A percentile compares a stretch with the other conserved stretches of the same genome.
phyloP scores from a whole-genome alignment of 2,888 invertebrate genomes.

The Epiblema foenella region DNA sequence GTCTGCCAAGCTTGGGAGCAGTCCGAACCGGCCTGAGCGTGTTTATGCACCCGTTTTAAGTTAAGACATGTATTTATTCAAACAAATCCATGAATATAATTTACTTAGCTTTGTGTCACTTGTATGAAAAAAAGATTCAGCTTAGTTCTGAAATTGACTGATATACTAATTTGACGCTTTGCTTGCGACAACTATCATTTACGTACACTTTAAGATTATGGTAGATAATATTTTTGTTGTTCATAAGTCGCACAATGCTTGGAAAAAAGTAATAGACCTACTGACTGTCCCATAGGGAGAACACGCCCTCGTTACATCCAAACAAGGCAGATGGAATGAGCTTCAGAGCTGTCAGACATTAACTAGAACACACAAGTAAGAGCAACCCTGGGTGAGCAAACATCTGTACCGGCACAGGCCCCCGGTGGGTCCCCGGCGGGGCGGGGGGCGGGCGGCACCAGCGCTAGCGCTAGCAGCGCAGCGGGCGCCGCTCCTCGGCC shows the following conservation, averaged over 20 bases:
- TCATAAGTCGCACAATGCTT: neutral
- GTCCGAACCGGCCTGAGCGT: neutral
- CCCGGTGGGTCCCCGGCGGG: neutral
- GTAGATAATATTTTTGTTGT: too few species aligned
- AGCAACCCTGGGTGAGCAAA: neutral
- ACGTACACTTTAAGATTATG: too few species aligned
- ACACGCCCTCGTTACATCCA: neutral
- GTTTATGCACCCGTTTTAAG: neutral
- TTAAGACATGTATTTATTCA: too few species aligned
- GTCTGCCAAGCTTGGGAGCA: neutral
- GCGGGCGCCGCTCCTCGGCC: slow-evolving; percentile 16
- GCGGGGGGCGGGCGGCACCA: too few species aligned
- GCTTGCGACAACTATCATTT: neutral
- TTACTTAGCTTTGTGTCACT: neutral
- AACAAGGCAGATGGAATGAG: neutral
- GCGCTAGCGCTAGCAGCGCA: too few species aligned
- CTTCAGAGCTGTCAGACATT: too few species aligned
- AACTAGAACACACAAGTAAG: neutral
- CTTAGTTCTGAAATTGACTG: neutral
- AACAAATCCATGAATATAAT: too few species aligned
- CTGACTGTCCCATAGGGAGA: neutral
- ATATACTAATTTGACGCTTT: too few species aligned
- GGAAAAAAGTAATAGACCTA: neutral
- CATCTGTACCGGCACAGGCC: neutral
- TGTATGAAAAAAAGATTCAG: neutral